Evolutionary conservation across 2,888 invertebrate genomes (phyloP).

Genomic region (Creontiades dilutus): DNA sequence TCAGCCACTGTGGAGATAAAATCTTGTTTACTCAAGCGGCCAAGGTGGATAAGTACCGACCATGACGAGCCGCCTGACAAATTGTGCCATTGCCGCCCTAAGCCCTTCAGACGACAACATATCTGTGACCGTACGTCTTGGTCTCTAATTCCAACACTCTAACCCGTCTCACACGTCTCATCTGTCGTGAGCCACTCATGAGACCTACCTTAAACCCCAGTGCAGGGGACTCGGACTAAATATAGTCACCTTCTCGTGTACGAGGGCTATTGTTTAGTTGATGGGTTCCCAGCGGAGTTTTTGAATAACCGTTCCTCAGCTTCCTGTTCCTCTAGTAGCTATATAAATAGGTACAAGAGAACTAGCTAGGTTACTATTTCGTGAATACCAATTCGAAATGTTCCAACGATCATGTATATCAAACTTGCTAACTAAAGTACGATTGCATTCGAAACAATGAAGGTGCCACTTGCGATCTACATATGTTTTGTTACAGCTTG

Average conservation of each 20-base stretch:
- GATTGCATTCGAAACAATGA: too few species aligned
- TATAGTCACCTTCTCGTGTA: neutral
- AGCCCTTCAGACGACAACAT: slow-evolving; percentile 40
- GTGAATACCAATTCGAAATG: too few species aligned
- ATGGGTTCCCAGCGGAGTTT: neutral
- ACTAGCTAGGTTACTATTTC: too few species aligned
- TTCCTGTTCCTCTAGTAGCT: too few species aligned
- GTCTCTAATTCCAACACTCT: slow-evolving; percentile 11
- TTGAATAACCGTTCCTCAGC: neutral
- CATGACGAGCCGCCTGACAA: slow-evolving; percentile 46
- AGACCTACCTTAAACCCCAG: slow-evolving; percentile 15
- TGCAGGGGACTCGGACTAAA: slow-evolving; percentile 27
- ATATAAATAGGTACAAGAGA: too few species aligned
- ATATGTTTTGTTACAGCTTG: too few species aligned
- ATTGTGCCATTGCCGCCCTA: slow-evolving; percentile 24
- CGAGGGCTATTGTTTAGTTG: slow-evolving; percentile 38
- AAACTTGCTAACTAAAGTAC: too few species aligned
- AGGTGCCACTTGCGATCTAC: too few species aligned
- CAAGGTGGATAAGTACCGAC: slow-evolving; percentile 13
- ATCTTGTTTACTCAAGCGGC: slow-evolving; percentile 1
- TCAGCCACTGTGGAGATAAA: neutral
- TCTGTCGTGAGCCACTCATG: slow-evolving; percentile 23
- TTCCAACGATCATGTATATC: too few species aligned
- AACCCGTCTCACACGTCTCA: neutral
- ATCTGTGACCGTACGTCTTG: slow-evolving; percentile 44